phyloP scores from a whole-genome alignment of 1,140 invertebrate genomes.

The Heliconius hewitsoni region DNA sequence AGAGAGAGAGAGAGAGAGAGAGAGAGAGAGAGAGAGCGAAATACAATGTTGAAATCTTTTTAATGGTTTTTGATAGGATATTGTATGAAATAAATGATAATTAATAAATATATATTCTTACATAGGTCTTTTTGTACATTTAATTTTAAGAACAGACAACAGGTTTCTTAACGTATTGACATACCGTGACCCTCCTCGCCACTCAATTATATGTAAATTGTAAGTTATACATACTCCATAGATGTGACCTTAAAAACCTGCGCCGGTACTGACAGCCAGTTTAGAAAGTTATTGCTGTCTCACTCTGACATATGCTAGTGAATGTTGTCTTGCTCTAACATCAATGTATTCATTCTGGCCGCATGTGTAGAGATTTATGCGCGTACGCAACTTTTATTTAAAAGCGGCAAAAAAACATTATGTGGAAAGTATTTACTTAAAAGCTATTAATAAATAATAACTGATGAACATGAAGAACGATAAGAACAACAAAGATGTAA shows the following conservation, averaged over 20 bases:
- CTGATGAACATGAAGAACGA: conserved; percentile 13
- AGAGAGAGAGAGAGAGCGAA: too few relatives aligned
- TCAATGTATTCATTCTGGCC: conserved; percentile 31
- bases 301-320: conserved; percentile 36
- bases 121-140: too few relatives aligned
- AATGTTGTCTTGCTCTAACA: conserved; percentile 42
- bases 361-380: conserved; percentile 34
- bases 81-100: too few relatives aligned
- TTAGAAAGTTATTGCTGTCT: conserved; percentile 68
- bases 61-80: too few relatives aligned
- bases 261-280: conserved; percentile 42
- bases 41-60: too few relatives aligned
- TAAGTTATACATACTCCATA: conserved; percentile 22
- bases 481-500: conserved; percentile 25
- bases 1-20: too few relatives aligned
- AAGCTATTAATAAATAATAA: neutral
- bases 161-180: too few relatives aligned
- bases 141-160: too few relatives aligned
- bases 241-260: conserved; percentile 72
- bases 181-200: too few relatives aligned
- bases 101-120: too few relatives aligned
- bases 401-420: neutral
- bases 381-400: conserved; percentile 30
- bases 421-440: neutral
- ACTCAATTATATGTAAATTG: neutral